Evolutionary conservation across 2,888 invertebrate genomes (phyloP).

Genomic region (Taphrorychus bicolor): DNA sequence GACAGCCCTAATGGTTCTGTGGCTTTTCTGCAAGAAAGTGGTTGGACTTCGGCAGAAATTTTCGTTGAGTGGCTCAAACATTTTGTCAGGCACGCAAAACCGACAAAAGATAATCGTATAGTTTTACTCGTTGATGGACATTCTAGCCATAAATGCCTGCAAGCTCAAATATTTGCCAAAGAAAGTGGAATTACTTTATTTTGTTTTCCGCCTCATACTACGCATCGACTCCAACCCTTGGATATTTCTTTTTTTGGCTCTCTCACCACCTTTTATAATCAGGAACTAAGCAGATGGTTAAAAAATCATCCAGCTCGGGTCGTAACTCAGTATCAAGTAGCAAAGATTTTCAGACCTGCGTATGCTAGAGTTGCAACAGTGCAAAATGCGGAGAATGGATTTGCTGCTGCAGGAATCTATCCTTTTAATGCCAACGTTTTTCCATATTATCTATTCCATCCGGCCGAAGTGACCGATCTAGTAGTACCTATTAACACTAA

Average conservation of each 20-base stretch:
- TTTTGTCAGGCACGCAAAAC: conserved; percentile 47
- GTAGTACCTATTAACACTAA: neutral
- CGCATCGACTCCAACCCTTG: conserved; percentile 1
- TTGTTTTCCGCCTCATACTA: conserved; percentile 12
- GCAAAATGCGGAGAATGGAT: conserved; percentile 42
- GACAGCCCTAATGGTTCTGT: conserved; percentile 43
- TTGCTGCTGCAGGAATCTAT: conserved; percentile 44
- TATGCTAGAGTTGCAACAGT: conserved; percentile 46
- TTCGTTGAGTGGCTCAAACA: conserved; percentile 50
- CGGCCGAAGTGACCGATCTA: conserved; percentile 45
- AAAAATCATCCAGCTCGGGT: conserved; percentile 47
- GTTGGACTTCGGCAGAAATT: conserved; percentile 41
- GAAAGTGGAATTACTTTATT: conserved; percentile 32
- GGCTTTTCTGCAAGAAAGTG: conserved; percentile 27
- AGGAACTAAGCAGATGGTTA: conserved; percentile 49
- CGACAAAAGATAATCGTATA: conserved; percentile 40
- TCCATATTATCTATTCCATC: conserved; percentile 45
- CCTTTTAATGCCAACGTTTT: conserved; percentile 43
- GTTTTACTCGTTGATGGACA: neutral
- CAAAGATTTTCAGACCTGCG: conserved; percentile 46
- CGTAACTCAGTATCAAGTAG: conserved; percentile 49
- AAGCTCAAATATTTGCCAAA: conserved; percentile 30
- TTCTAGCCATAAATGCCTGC: conserved; percentile 42
- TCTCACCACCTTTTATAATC: too few species aligned
- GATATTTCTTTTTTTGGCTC: conserved; percentile 45